phyloP scores from a whole-genome alignment of 2,797 vertebrate species.

The Sebastes itinus region DNA sequence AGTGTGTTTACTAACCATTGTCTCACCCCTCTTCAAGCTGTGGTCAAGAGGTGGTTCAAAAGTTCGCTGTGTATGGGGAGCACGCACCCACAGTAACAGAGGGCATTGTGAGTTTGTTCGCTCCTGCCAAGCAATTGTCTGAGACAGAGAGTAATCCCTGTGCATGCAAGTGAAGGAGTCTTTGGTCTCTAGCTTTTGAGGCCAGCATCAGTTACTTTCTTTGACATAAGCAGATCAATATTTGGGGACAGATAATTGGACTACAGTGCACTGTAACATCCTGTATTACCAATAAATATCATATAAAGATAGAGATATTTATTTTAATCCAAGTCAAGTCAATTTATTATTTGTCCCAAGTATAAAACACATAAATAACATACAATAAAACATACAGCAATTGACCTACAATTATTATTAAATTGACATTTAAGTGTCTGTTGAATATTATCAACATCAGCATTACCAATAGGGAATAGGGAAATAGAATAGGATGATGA shows the following conservation, averaged over 20 bases:
- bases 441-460: neutral
- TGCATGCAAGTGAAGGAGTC: conserved; percentile 31
- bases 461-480: neutral
- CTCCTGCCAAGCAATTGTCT: conserved; percentile 73
- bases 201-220: conserved; percentile 7
- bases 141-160: conserved; percentile 33
- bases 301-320: neutral
- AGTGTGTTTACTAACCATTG: conserved; percentile 80
- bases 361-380: no score
- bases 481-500: no score
- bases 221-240: conserved; percentile 1
- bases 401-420: no score
- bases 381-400: no score
- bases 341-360: no score
- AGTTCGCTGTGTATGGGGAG: conserved; percentile 75
- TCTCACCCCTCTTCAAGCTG: conserved; percentile 77
- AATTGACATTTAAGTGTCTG: no score
- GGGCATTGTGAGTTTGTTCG: conserved; percentile 63
- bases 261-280: neutral
- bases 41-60: conserved; percentile 84
- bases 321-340: neutral
- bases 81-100: conserved; percentile 61
- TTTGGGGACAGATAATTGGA: conserved; percentile 15
- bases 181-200: conserved; percentile 21
- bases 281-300: neutral